Base-by-base conservation (phyloP, 2,888 invertebrate genomes). In the Atethmia centrago region DNA sequence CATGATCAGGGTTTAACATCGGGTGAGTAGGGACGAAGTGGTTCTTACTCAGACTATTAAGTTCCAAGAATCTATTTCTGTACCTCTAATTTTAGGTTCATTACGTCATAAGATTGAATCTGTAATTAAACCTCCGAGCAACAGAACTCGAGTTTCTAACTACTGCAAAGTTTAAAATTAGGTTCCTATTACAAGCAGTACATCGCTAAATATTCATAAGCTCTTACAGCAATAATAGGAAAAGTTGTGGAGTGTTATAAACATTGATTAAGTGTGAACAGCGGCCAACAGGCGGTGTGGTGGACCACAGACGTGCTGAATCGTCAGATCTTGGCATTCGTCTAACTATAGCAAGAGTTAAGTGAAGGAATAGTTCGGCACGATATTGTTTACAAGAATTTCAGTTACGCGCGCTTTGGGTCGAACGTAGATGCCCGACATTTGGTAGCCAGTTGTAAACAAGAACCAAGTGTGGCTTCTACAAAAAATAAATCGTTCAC, bases 351-450 rank as follows among this genome's bases (percentile, higher is more conserved):
- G 77, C 74, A 66, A 74, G 63, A 73, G 56, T 72, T 68, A 68
- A 80, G 73, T 80, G 58, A 66, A 74, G 72, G 31, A 74, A 86
- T 83, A 83, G 71, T 84, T 76, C 9, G 31, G 40, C 51, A 59
- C 56, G 45, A 76, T 82, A 84, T 84, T 82, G 68, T 79, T 83
- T 69, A 66, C 63, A 74, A 79, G 84, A 85, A 88, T 88, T 84
- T 81, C 74, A 77, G 76, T 79, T 71, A 82, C 84, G 78, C 80
- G 70, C 74, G 70, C 79, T 84, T 61, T 65, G 3, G 36, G 2
- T 56, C n/a, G 9, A 36, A 40, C n/a, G 2, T 19, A 49, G 19
- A 49, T 28, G 31, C 14, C 42, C 25, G 19, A 49, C 14, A 36
- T 59, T 58, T 51, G 9, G 9, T 21, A 51, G 19, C 1, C 2